A percentile compares a stretch with the other conserved stretches of the same genome.
phyloP scores from a whole-genome alignment of 2,113 vertebrate species.

The Mellivora capensis region DNA sequence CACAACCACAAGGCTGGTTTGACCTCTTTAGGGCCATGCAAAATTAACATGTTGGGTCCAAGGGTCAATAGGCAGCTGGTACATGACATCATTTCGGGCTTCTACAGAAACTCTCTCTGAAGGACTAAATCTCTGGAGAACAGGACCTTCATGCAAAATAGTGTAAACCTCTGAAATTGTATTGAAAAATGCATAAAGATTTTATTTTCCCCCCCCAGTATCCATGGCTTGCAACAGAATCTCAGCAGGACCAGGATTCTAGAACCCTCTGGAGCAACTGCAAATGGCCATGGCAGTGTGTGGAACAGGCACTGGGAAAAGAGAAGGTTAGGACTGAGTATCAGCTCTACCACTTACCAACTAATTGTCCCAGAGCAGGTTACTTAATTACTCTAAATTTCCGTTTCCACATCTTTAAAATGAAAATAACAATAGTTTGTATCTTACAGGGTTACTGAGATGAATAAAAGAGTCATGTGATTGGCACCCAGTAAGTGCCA shows the following conservation, averaged over 20 bases:
- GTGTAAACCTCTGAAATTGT: background rate
- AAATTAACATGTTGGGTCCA: background rate
- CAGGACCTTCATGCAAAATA: background rate
- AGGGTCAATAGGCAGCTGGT: background rate
- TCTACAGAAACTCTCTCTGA: background rate
- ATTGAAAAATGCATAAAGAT: background rate
- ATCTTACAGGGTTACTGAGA: background rate
- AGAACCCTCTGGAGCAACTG: background rate
- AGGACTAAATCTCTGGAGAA: background rate
- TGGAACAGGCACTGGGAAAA: background rate
- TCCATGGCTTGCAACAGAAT: background rate
- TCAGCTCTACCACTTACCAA: background rate
- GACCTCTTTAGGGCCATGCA: background rate
- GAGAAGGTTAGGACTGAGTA: background rate
- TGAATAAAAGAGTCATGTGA: background rate
- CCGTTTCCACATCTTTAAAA: background rate
- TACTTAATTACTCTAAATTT: background rate
- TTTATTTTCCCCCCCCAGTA: fast-evolving
- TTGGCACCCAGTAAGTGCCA: background rate
- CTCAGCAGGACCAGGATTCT: background rate
- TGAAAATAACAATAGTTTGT: background rate
- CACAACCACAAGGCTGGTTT: background rate
- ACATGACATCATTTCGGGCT: background rate
- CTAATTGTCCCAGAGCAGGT: background rate
- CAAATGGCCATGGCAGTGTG: background rate